Evolutionary conservation across 2,113 vertebrate species (phyloP), one percentile per base, ranked within the genome.

Genomic region (Bagarius yarrelli): DNA sequence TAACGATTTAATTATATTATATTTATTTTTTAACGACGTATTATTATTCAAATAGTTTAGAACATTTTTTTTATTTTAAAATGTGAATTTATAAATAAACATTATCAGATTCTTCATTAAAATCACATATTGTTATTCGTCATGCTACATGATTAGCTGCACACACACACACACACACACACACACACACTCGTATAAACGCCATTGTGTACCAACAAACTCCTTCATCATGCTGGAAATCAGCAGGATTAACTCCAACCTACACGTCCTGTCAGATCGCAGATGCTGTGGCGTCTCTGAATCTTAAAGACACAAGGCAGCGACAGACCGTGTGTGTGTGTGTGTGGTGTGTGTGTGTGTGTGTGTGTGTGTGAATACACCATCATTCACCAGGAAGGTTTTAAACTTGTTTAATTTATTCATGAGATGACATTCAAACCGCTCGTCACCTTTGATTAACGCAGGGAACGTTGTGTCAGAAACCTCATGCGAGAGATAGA

Each of bases 281-380:
- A 90, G 89, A 90, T 89, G 91, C 61, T 89, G 87, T 90, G 91
- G 89, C 88, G 88, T 70, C 87, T 87, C 84, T 81, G 83, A 87
- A 88, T 85, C 70, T 47, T 66, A 5, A 76, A 86, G 63, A 57
- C 64, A 87, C 60, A 52, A 88, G 86, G 85, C 89, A 86, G 87
- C 85, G 82, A 79, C 75, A 76, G 86, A 87, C 89, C 87, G 89
- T 47, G 44, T 47, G 44, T 47, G 44, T 47, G 44, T 47, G 44
- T 47, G 4, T 47, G 89, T 86, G 89, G n/a, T n/a, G 36, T 47
- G 44, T 47, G 44, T 47, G 44, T 47, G 44, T 47, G 44, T 47
- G 4, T 47, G 89, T 86, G 89, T 91, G 89, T 87, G 88, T 87
- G 91, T 89, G n/a, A 88, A 88, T 85, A 67, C 60, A 86, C 85